Evolutionary conservation across 2,888 invertebrate species (phyloP).

Genomic region (Saturnia pavonia): DNA sequence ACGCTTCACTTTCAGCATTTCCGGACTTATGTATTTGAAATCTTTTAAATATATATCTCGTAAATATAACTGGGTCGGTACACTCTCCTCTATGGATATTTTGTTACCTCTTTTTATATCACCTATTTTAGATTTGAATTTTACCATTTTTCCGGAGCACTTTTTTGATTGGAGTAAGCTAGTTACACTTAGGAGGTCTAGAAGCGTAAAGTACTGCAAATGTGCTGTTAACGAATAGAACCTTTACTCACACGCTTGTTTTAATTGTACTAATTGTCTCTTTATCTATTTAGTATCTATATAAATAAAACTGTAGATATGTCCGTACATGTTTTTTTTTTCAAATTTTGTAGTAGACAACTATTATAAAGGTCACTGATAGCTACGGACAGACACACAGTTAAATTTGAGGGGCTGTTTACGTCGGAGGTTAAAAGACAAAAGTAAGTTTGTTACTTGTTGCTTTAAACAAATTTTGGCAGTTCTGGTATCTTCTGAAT

Average conservation of each 20-base stretch:
- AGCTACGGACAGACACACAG: too few relatives aligned
- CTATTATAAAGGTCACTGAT: too few relatives aligned
- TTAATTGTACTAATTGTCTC: conserved; percentile 8
- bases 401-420: too few relatives aligned
- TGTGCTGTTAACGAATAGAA: not conserved
- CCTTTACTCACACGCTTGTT: not conserved
- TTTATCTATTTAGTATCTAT: not conserved
- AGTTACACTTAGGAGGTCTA: not conserved
- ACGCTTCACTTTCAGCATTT: conserved; percentile 41
- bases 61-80: conserved; percentile 44
- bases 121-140: conserved; percentile 32
- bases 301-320: not conserved
- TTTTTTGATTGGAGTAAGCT: not conserved
- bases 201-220: not conserved
- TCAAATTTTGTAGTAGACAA: too few relatives aligned
- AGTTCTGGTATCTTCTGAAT: too few relatives aligned
- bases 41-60: conserved; percentile 67
- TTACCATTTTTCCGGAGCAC: conserved; percentile 34
- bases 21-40: conserved; percentile 64
- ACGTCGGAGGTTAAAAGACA: too few relatives aligned
- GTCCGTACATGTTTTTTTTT: not conserved
- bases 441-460: too few relatives aligned
- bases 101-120: conserved; percentile 35
- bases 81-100: conserved; percentile 34
- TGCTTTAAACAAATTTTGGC: too few relatives aligned